Base-by-base conservation (phyloP, 1,140 invertebrate genomes). In the Saccostrea cuccullata region DNA sequence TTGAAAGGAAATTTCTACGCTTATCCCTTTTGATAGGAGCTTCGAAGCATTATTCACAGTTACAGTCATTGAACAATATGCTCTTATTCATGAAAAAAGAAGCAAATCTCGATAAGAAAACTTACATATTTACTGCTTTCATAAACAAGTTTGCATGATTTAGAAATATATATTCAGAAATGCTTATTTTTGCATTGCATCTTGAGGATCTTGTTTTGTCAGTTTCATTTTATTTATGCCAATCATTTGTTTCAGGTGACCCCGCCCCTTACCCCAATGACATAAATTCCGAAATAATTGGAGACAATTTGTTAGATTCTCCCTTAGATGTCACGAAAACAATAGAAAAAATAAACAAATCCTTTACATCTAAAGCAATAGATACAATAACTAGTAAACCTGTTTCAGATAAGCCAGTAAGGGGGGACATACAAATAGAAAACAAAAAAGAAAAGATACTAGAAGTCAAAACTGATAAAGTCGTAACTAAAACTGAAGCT, bases 201-300 rank as follows among this genome's bases (percentile, higher is more conserved):
- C 23, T 36, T 30, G 70, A 30, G 70, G 23, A 30, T 77, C 30
- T 36, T 77, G 11, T 30, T 30, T 30, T 77, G 30, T 13, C 30
- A 36, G 13, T 36, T 30, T 77, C 26, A 77, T 77, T 77, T 77
- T 77, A 77, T 77, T 77, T 77, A 77, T 77, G 30, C 70, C 12
- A 77, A 77, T 77, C 70, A 77, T 77, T 77, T 77, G 70, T 77
- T 77, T 77, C 70, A 77, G 70, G 70, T 77, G 70, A 77, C 70
- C 70, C 70, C 15, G 70, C 70, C 70, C 70, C 70, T 77, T 15
- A 30, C 30, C 70, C 70, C 15, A 77, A 77, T 77, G 70, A 77
- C 70, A 77, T 36, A 77, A 77, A 77, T 77, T 12, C 26, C 26
- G 70, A 77, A 30, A 77, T 36, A 77, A 77, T 30, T 77, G 70